phyloP scores from a whole-genome alignment of 2,888 invertebrate species.

The Drosophila falleni region DNA sequence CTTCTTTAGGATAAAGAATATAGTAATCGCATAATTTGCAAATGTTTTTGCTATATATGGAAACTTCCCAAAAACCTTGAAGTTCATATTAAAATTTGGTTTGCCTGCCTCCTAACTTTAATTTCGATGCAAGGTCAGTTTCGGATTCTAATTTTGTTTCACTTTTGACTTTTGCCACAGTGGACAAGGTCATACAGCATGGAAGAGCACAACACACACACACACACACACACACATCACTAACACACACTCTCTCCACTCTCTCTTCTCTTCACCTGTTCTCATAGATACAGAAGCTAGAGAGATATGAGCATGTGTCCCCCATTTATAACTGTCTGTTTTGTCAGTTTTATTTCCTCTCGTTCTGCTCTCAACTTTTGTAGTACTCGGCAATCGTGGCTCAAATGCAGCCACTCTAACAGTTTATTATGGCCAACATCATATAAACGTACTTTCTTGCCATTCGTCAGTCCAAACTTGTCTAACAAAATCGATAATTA shows the following conservation, averaged over 20 bases:
- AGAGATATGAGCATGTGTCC: conserved; percentile 1
- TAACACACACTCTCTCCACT: background rate
- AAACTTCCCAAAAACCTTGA: conserved; percentile 16
- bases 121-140: conserved; percentile 33
- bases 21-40: conserved; percentile 1
- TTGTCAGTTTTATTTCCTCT: conserved; percentile 50
- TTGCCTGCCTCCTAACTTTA: conserved; percentile 7
- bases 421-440: conserved; percentile 13
- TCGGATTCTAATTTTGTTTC: conserved; percentile 41
- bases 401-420: conserved; percentile 24
- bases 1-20: too few relatives aligned
- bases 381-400: conserved; percentile 7
- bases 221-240: background rate
- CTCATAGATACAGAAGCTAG: background rate
- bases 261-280: background rate
- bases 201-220: conserved; percentile 6
- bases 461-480: conserved; percentile 4
- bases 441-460: too few relatives aligned
- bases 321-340: conserved; percentile 52
- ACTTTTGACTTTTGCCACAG: conserved; percentile 48
- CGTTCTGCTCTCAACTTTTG: conserved; percentile 20
- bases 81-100: conserved; percentile 4
- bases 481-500: conserved; percentile 66
- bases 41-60: conserved; percentile 9
- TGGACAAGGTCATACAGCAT: conserved; percentile 48